Percentiles rank a stretch among this genome's conserved stretches.
These are phyloP conservation scores for Strigamia maritima DNA, from an alignment of 2,888 invertebrate genomes.

Conservation along the genomic window DNA sequence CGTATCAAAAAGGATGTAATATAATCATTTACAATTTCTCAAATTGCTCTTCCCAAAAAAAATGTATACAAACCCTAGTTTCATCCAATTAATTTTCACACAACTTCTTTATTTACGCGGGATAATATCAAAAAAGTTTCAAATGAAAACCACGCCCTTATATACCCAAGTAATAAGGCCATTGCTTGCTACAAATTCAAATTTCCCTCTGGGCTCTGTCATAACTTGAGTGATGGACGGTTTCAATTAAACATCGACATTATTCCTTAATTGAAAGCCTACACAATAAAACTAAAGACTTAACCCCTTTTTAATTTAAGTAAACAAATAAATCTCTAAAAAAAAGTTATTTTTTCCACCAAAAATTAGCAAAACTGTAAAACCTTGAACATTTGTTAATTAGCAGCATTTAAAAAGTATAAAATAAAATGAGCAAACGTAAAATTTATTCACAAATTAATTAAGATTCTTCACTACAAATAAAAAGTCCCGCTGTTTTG, in stretches of 20 bases:
- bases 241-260: conserved; percentile 32
- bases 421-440: not conserved
- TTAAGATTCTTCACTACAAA: not conserved
- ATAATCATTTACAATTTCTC: conserved; percentile 26
- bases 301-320: conserved; percentile 12
- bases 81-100: conserved; percentile 19
- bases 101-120: conserved; percentile 29
- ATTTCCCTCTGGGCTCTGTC: conserved; percentile 26
- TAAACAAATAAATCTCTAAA: conserved; percentile 2
- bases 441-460: conserved; percentile 32
- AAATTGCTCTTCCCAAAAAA: conserved; percentile 4
- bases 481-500: conserved; percentile 20
- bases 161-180: conserved; percentile 15
- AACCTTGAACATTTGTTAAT: conserved; percentile 8
- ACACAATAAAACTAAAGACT: not conserved
- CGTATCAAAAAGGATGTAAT: conserved; percentile 23
- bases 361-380: not conserved
- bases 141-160: conserved; percentile 18
- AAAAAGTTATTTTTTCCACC: not conserved
- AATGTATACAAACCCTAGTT: not conserved
- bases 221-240: conserved; percentile 30
- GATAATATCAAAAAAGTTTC: not conserved
- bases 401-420: not conserved
- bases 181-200: conserved; percentile 22
- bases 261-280: conserved; percentile 25